A percentile compares a stretch with the other conserved stretches of the same genome.
phyloP scores from a whole-genome alignment of 2,888 invertebrate species.

The Cantharis rustica region DNA sequence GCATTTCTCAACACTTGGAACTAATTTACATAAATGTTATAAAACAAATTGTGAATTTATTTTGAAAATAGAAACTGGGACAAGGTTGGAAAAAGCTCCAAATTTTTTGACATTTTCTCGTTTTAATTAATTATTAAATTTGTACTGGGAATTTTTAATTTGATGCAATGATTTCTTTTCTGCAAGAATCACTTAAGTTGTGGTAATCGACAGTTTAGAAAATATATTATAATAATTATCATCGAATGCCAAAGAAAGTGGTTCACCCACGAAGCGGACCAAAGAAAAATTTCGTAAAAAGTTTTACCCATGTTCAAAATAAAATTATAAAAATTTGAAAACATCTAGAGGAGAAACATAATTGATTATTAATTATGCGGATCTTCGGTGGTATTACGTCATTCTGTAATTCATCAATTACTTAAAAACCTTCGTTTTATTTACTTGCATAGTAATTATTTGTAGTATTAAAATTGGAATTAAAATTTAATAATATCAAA shows the following conservation, averaged over 20 bases:
- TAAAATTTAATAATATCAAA: no score
- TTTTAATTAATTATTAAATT: background rate
- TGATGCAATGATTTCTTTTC: background rate
- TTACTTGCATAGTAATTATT: no score
- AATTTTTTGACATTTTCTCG: background rate
- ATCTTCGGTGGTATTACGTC: no score
- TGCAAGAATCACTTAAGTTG: background rate
- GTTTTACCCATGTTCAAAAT: no score
- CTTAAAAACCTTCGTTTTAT: no score
- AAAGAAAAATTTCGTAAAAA: background rate
- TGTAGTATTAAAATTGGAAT: no score
- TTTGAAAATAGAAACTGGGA: background rate
- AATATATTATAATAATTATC: background rate
- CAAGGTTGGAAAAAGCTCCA: background rate
- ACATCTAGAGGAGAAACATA: no score
- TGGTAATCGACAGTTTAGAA: no score
- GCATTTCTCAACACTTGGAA: background rate
- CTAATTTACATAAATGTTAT: background rate
- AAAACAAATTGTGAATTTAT: background rate
- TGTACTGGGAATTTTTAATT: background rate
- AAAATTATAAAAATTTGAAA: no score
- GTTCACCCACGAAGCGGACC: background rate
- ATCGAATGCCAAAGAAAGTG: background rate
- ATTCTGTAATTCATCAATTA: no score
- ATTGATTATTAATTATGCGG: no score